These are phyloP conservation scores for Tortricodes alternella DNA, from an alignment of 2,888 invertebrate genomes.

Conservation along the genomic window DNA sequence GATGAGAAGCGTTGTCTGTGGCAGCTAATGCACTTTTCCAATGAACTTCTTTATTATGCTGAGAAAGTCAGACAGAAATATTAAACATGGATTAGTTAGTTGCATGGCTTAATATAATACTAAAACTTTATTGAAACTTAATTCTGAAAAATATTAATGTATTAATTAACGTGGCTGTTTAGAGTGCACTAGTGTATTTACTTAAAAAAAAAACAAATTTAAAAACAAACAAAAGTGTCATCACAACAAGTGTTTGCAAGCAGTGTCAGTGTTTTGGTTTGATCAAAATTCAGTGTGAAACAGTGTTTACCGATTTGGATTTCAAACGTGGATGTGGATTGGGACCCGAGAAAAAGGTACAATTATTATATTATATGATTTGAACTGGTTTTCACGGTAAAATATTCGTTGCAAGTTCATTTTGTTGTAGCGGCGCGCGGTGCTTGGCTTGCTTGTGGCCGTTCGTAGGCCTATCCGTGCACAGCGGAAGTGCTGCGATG, in stretches of 20 bases:
- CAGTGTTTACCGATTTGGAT: conserved; percentile 61
- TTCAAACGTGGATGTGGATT: conserved; percentile 61
- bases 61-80: neutral
- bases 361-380: conserved; percentile 35
- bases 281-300: conserved; percentile 50
- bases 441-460: conserved; percentile 17
- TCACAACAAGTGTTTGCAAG: conserved; percentile 36
- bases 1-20: conserved; percentile 40
- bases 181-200: neutral
- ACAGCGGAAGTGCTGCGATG: conserved; percentile 21
- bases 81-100: neutral
- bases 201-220: conserved; percentile 25
- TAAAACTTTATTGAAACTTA: neutral
- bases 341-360: conserved; percentile 63
- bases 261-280: conserved; percentile 43
- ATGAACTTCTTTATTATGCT: neutral
- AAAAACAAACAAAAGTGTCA: conserved; percentile 34
- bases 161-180: neutral
- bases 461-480: conserved; percentile 34
- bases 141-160: neutral
- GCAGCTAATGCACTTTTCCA: conserved; percentile 9
- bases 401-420: conserved; percentile 37
- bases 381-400: conserved; percentile 27
- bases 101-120: neutral
- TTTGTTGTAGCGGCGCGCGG: conserved; percentile 14